Evolutionary conservation across 2,113 vertebrate genomes (phyloP).

Genomic region (Rissa tridactyla): DNA sequence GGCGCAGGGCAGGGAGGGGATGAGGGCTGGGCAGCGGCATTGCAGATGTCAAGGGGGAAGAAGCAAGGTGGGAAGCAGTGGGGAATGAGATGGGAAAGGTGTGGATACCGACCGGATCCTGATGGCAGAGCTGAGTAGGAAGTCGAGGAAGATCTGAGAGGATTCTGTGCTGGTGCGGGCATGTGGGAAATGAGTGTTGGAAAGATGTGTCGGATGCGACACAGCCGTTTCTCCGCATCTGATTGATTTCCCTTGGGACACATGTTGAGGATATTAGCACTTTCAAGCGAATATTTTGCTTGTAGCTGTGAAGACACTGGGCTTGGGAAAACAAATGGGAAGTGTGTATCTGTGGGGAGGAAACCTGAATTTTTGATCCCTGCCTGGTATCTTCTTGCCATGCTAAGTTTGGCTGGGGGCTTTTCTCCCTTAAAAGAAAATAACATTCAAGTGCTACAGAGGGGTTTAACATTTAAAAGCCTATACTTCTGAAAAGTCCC

Average conservation of each 20-base stretch:
- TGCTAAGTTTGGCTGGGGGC: neutral
- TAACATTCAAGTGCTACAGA: neutral
- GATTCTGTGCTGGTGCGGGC: neutral
- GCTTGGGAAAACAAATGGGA: conserved; percentile 40
- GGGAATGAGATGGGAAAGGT: neutral
- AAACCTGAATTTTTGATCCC: conserved; percentile 1
- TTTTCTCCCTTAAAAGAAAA: conserved; percentile 13
- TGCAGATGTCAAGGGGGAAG: neutral
- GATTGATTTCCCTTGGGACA: neutral
- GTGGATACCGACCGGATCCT: neutral
- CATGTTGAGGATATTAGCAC: conserved; percentile 25
- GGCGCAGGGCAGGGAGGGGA: neutral
- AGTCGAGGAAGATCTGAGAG: neutral
- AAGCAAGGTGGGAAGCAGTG: neutral
- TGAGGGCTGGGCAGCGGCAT: neutral
- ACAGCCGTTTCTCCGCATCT: neutral
- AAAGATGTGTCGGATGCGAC: neutral
- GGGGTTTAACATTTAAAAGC: conserved; percentile 32
- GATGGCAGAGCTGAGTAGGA: neutral
- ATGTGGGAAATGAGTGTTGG: neutral
- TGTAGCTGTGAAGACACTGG: conserved; percentile 3
- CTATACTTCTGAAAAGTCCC: neutral
- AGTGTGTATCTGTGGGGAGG: neutral
- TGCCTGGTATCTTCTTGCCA: neutral
- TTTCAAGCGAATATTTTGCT: neutral